phyloP scores from a whole-genome alignment of 1,140 invertebrate species.

The Dendroctonus valens region DNA sequence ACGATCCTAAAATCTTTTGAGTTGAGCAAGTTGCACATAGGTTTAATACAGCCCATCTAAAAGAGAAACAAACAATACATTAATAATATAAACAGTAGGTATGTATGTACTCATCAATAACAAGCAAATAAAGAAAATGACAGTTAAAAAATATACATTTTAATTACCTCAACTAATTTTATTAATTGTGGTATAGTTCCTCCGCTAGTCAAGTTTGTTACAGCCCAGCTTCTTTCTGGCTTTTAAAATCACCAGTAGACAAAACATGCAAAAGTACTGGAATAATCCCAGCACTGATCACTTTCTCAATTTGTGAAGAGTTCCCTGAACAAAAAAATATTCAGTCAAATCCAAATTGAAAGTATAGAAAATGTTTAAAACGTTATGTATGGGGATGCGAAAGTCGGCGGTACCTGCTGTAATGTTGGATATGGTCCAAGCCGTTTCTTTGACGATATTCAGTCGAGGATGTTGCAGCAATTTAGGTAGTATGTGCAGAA shows the following conservation, averaged over 20 bases:
- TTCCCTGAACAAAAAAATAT: conserved; percentile 71
- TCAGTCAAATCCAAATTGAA: neutral
- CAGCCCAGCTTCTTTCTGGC: conserved; percentile 99
- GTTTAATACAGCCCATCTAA: conserved; percentile 77
- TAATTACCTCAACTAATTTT: conserved; percentile 71
- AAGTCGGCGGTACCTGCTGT: conserved; percentile 77
- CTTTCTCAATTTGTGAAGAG: conserved; percentile 93
- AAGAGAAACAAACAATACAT: conserved; percentile 2
- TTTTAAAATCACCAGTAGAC: conserved; percentile 95
- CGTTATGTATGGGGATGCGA: too few relatives aligned
- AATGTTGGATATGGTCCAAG: conserved; percentile 99
- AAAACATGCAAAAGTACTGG: conserved; percentile 70
- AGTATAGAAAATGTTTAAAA: neutral
- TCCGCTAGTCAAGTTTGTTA: conserved; percentile 97
- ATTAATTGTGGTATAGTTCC: conserved; percentile 89
- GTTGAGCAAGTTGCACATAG: conserved; percentile 84
- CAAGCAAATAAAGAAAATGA: neutral
- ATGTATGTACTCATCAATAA: too few relatives aligned
- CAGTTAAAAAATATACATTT: too few relatives aligned
- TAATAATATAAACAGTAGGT: neutral
- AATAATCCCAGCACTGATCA: conserved; percentile 92
- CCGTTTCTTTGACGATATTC: conserved; percentile 88
- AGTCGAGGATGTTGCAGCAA: conserved; percentile 67
- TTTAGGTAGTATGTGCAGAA: conserved; percentile 66
- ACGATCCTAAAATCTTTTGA: conserved; percentile 82